Conservation (phyloP, 2,888 invertebrate genomes). For the Stenolophus ochropezus region DNA sequence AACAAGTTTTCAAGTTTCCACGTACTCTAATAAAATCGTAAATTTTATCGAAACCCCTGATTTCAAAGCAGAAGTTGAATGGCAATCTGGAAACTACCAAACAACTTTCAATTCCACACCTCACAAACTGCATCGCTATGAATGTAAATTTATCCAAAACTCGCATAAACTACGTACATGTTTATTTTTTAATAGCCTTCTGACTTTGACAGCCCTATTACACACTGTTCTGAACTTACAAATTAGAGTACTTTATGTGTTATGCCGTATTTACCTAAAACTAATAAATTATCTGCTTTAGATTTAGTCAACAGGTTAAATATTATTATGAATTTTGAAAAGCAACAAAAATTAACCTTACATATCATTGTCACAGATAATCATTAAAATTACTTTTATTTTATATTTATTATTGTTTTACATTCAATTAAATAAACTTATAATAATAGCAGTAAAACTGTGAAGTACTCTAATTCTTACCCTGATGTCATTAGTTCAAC, state of each 20-base stretch:
- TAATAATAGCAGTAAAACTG: too few species aligned
- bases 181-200: constrained; percentile 12
- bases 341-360: too few species aligned
- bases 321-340: too few species aligned
- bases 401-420: too few species aligned
- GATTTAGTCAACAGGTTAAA: too few species aligned
- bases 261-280: too few species aligned
- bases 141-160: not conserved
- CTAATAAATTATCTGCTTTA: too few species aligned
- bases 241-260: not conserved
- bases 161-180: not conserved
- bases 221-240: not conserved
- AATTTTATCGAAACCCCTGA: constrained; percentile 2
- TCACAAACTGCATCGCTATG: constrained; percentile 1
- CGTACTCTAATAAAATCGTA: constrained; percentile 7
- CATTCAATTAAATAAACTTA: too few species aligned
- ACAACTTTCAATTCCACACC: constrained; percentile 24
- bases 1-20: constrained; percentile 19
- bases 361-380: too few species aligned
- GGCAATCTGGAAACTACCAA: not conserved
- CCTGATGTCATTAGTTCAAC: too few species aligned
- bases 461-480: too few species aligned
- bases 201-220: constrained; percentile 16
- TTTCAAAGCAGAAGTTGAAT: not conserved
- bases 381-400: too few species aligned